These are phyloP conservation scores for Cheilosia grossa DNA, from an alignment of 2,888 invertebrate genomes.

Conservation along the genomic window DNA sequence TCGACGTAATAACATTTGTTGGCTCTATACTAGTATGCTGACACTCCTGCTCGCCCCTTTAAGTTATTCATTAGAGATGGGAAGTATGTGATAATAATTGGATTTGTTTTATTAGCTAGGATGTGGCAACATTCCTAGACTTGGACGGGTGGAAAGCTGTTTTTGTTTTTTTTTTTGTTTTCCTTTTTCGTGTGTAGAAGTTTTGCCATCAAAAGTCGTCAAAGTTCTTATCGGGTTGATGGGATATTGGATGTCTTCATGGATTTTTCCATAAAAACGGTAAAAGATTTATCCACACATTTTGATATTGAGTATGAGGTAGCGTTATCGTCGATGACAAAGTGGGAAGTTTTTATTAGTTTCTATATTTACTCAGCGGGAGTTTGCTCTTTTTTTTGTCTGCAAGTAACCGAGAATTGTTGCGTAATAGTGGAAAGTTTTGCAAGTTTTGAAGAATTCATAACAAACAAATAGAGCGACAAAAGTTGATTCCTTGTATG, in stretches of 20 bases:
- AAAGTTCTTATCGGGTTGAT: slow-evolving; percentile 67
- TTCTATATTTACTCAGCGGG: background rate
- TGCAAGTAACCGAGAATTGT: slow-evolving; percentile 13
- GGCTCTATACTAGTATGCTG: slow-evolving; percentile 7
- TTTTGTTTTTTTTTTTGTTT: background rate
- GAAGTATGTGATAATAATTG: slow-evolving; percentile 72
- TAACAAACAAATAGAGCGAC: too few species aligned
- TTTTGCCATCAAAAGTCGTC: slow-evolving; percentile 64
- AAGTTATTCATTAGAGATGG: slow-evolving; percentile 70
- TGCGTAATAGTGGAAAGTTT: background rate
- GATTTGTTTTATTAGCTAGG: slow-evolving; percentile 63
- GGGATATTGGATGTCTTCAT: slow-evolving; percentile 64
- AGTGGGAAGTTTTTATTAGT: slow-evolving; percentile 20
- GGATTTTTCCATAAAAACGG: slow-evolving; percentile 63
- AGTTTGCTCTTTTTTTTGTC: background rate
- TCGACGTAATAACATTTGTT: slow-evolving; percentile 42
- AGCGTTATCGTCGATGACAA: slow-evolving; percentile 5
- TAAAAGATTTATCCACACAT: slow-evolving; percentile 53
- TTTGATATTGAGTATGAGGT: slow-evolving; percentile 14
- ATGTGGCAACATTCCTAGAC: background rate
- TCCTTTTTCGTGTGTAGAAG: slow-evolving; percentile 35
- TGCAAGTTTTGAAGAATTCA: too few species aligned
- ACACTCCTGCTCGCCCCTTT: slow-evolving; percentile 8
- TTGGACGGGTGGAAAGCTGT: slow-evolving; percentile 1
- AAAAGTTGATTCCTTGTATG: too few species aligned